phyloP scores from a whole-genome alignment of 2,797 vertebrate genomes.

The Pogonophryne albipinna region DNA sequence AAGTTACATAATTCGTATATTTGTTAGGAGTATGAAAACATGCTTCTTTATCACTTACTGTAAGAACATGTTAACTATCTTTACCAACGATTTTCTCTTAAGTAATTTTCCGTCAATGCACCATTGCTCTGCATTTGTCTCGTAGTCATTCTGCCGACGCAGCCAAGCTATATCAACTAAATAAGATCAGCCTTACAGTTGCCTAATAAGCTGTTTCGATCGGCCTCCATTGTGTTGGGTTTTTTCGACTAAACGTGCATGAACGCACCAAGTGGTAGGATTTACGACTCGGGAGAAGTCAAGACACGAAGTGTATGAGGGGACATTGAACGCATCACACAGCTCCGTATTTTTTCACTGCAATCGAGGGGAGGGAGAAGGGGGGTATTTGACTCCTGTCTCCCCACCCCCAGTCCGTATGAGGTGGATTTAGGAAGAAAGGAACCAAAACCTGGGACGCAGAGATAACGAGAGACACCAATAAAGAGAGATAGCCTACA shows the following conservation, averaged over 20 bases:
- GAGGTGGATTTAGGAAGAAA: constrained; percentile 80
- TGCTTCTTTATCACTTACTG: not conserved
- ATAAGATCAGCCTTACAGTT: constrained; percentile 2
- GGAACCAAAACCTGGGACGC: constrained; percentile 72
- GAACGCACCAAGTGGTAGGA: constrained; percentile 53
- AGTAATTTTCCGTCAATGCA: not conserved
- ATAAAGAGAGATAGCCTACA: constrained; percentile 42
- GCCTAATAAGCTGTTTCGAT: not conserved
- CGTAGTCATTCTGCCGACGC: not conserved
- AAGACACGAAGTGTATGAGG: constrained; percentile 60
- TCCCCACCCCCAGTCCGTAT: constrained; percentile 82
- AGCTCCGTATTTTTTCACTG: constrained; percentile 47
- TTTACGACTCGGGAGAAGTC: constrained; percentile 42
- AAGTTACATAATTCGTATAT: not conserved
- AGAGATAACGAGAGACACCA: constrained; percentile 74
- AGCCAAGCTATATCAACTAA: constrained; percentile 25
- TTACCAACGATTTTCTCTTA: too few relatives aligned
- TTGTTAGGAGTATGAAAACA: not conserved
- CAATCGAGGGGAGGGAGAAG: constrained; percentile 51
- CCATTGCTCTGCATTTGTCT: not conserved
- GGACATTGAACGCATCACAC: constrained; percentile 75
- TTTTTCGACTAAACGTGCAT: constrained; percentile 19
- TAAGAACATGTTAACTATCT: too few relatives aligned
- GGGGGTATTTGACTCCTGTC: constrained; percentile 76
- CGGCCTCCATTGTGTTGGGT: constrained; percentile 21